Percentiles rank a stretch among this genome's conserved stretches.
These are phyloP conservation scores for Hypsibius dujardini DNA, from an alignment of 1,140 invertebrate genomes.

Conservation along the genomic window DNA sequence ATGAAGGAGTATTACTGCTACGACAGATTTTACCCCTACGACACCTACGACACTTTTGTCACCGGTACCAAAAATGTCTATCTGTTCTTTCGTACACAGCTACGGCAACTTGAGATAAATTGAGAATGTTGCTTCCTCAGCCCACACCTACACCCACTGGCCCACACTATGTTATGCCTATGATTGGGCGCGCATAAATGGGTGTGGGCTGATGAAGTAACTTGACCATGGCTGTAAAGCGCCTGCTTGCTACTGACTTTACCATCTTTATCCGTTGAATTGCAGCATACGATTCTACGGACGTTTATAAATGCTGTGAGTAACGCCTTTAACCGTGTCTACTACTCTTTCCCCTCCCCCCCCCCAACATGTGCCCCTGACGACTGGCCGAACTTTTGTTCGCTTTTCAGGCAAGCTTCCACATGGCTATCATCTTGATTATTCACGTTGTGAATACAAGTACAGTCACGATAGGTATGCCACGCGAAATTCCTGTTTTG, in stretches of 20 bases:
- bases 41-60: not conserved
- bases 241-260: too few species aligned
- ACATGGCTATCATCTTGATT: not conserved
- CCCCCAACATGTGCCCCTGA: slow-evolving; percentile 1
- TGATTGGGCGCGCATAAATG: too few species aligned
- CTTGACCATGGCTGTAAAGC: not conserved
- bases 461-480: not conserved
- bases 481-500: not conserved
- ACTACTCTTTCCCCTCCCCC: not conserved
- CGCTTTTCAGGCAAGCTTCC: not conserved
- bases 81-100: too few species aligned
- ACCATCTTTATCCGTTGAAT: too few species aligned
- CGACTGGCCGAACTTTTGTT: not conserved
- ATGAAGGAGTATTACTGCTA: slow-evolving; percentile 6
- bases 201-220: not conserved
- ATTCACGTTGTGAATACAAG: slow-evolving; percentile 1
- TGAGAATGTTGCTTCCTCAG: not conserved
- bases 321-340: not conserved
- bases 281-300: not conserved
- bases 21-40: not conserved
- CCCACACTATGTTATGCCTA: not conserved
- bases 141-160: not conserved
- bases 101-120: too few species aligned
- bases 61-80: not conserved
- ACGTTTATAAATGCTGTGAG: not conserved